Evolutionary conservation across 2,113 vertebrate species (phyloP), one percentile per base, ranked within the genome.

Genomic region (Scomber japonicus): DNA sequence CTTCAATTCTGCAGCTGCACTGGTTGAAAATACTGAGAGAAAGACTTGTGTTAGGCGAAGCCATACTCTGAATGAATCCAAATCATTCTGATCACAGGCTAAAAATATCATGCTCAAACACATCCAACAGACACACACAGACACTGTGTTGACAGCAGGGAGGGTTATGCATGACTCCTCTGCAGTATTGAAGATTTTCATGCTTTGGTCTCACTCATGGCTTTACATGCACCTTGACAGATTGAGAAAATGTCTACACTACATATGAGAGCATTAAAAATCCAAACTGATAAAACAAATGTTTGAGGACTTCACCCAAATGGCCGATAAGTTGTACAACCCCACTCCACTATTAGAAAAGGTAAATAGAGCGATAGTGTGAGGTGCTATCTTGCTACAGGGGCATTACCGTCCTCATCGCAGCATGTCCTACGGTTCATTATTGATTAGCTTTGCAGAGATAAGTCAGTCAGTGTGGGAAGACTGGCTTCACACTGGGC

Each of bases 1-100:
- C 80, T 82, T 62, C 17, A 86, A 63, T 61, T 48, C 30, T 27
- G 72, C 85, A 90, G 88, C 88, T 88, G 85, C 81, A 24, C 45
- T 21, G 63, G 66, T 31, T 89, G 71, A 88, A 83, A 80, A 72
- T 71, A 55, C 55, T n/a, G 54, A 1, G 2, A 71, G 3, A 71
- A 72, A 65, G 56, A 71, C 54, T 57, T 9, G 21, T 50, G 48
- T 50, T 59, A 30, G 35, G 71, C 63, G 40, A 21, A 55, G 61
- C 50, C 44, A 44, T 44, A 62, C 73, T 76, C 57, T 3, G 71
- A 77, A 66, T 82, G 70, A 86, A 89, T 80, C 68, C n/a, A 74
- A 81, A 89, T 84, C 44, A 77, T 71, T 78, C 57, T 66, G 80
- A 84, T 83, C 78, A 74, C 85, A 82, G 0, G 11, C 53, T 76